A percentile compares a stretch with the other conserved stretches of the same genome.
Evolutionary conservation across 2,888 invertebrate species (phyloP).

Genomic region (Tupiocoris notatus): DNA sequence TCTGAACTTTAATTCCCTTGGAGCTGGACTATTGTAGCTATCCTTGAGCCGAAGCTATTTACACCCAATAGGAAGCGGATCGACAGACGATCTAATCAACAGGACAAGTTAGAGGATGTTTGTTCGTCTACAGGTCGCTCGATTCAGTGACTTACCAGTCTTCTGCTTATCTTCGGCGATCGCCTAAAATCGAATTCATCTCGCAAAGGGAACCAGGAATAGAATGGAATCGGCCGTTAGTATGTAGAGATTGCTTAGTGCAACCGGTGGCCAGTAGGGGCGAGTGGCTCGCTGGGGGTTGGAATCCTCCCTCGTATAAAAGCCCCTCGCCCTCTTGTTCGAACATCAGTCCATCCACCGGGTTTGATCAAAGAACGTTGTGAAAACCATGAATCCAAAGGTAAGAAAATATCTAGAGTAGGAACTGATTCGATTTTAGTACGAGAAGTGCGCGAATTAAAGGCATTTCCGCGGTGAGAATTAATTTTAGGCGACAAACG

Average conservation of each 20-base stretch:
- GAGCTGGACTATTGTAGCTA: too few species aligned
- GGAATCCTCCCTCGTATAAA: constrained; percentile 30
- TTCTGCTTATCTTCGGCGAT: too few species aligned
- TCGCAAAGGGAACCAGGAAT: not conserved
- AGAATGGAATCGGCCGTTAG: not conserved
- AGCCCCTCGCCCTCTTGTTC: constrained; percentile 3
- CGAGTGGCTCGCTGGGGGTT: constrained; percentile 5
- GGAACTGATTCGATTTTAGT: not conserved
- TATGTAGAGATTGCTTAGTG: not conserved
- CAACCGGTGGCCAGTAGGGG: too few species aligned
- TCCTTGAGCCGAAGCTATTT: too few species aligned
- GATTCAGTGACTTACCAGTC: too few species aligned
- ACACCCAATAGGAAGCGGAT: too few species aligned
- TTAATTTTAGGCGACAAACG: not conserved
- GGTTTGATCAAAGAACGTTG: constrained; percentile 4
- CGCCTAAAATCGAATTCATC: not conserved
- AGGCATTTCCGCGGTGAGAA: not conserved
- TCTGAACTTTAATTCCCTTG: too few species aligned
- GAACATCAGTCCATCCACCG: constrained; percentile 37
- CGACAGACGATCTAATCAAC: too few species aligned
- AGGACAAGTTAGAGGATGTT: too few species aligned
- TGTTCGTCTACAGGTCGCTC: too few species aligned
- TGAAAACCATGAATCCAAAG: constrained; percentile 35
- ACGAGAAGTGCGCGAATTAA: not conserved
- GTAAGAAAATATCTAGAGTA: constrained; percentile 19